Conservation (phyloP, 2,113 vertebrate genomes). For the Castor canadensis region DNA sequence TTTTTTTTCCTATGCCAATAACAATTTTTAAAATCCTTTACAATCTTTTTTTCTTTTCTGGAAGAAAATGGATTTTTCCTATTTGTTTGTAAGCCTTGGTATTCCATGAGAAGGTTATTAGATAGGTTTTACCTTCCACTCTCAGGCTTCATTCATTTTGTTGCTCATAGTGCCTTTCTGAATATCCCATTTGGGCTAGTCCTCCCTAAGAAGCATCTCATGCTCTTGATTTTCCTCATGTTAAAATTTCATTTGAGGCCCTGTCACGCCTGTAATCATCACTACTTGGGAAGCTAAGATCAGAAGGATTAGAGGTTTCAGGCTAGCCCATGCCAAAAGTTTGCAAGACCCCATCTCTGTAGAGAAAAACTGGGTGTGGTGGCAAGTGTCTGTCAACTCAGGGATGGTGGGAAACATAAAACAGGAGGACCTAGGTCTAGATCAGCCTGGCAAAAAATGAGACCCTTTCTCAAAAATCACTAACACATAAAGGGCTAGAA, state of each 20-base stretch:
- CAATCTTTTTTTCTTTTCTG: not conserved
- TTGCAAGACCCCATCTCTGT: too few species aligned
- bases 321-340: too few species aligned
- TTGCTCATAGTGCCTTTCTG: not conserved
- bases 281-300: too few species aligned
- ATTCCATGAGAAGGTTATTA: not conserved
- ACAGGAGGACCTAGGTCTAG: too few species aligned
- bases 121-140: not conserved
- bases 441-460: too few species aligned
- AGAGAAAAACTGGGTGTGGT: too few species aligned
- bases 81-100: not conserved
- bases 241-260: not conserved
- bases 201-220: not conserved
- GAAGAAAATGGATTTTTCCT: not conserved
- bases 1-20: not conserved
- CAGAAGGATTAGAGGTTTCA: too few species aligned
- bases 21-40: not conserved
- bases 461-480: too few species aligned
- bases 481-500: too few species aligned
- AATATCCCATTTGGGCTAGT: not conserved
- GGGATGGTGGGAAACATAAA: too few species aligned
- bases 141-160: not conserved
- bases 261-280: too few species aligned
- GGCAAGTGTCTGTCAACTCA: too few species aligned
- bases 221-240: not conserved